These are phyloP conservation scores for Hipposideros larvatus DNA, from an alignment of 2,797 vertebrate species.

Conservation along the genomic window DNA sequence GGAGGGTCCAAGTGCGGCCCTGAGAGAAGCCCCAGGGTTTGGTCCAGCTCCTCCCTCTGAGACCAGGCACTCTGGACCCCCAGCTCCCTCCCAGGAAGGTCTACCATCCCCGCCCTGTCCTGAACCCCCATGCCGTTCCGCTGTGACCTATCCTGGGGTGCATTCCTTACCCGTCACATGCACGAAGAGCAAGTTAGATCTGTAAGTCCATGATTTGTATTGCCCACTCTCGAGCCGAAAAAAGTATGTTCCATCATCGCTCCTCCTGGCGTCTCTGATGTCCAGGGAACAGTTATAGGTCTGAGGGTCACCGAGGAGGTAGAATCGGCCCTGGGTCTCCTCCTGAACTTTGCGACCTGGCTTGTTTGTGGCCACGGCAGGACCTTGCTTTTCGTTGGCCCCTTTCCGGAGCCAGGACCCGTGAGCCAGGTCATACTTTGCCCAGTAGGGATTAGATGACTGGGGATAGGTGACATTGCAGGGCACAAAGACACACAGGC, in stretches of 20 bases:
- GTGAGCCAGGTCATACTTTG: fast-evolving
- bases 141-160: fast-evolving
- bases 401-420: background rate
- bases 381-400: fast-evolving
- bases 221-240: background rate
- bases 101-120: too few relatives aligned
- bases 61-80: fast-evolving
- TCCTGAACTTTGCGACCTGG: fast-evolving
- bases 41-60: background rate
- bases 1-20: too few relatives aligned
- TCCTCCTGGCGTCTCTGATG: background rate
- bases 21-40: background rate
- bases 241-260: fast-evolving
- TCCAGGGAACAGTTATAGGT: conserved; percentile 6
- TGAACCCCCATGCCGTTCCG: background rate
- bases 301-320: fast-evolving
- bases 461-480: background rate
- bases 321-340: background rate
- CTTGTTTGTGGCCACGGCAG: conserved; percentile 7
- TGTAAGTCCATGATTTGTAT: fast-evolving
- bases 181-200: fast-evolving
- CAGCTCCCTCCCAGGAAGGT: background rate
- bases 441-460: too few relatives aligned
- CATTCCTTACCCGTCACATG: background rate
- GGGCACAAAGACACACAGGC: background rate